A percentile compares a stretch with the other conserved stretches of the same genome.
Evolutionary conservation across 2,888 invertebrate species (phyloP).

Genomic region (Leuctra nigra): DNA sequence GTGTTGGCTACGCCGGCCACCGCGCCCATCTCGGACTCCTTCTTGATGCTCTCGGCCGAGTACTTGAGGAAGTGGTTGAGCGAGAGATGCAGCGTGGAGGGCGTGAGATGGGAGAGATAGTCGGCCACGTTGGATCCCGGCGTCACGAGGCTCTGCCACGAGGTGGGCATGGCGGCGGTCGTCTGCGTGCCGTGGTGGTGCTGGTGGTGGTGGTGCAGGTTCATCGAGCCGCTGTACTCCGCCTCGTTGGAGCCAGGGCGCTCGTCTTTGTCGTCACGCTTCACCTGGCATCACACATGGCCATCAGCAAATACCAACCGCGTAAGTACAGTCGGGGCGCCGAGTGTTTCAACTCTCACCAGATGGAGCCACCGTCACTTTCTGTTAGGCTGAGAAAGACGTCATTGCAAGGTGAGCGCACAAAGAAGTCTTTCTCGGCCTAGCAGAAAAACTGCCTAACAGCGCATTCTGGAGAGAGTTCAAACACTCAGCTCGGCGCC

Average conservation of each 20-base stretch:
- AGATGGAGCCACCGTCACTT: too few species aligned
- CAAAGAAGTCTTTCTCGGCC: too few species aligned
- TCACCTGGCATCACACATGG: too few species aligned
- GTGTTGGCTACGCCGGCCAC: slow-evolving; percentile 32
- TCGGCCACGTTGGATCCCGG: slow-evolving; percentile 77
- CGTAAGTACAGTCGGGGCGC: too few species aligned
- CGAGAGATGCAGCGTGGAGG: slow-evolving; percentile 65
- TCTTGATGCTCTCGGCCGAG: slow-evolving; percentile 68
- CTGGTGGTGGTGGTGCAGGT: slow-evolving; percentile 27
- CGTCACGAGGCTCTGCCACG: slow-evolving; percentile 66
- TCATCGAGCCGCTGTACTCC: slow-evolving; percentile 28
- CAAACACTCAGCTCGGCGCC: too few species aligned
- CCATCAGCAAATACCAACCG: too few species aligned
- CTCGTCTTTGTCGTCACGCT: slow-evolving; percentile 28
- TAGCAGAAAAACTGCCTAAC: too few species aligned
- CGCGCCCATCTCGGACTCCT: slow-evolving; percentile 50
- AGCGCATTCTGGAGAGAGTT: too few species aligned
- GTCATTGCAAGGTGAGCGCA: too few species aligned
- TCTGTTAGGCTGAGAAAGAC: too few species aligned
- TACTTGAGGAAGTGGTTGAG: slow-evolving; percentile 76
- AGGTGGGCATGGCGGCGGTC: slow-evolving; percentile 46
- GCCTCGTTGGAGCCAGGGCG: slow-evolving; percentile 29
- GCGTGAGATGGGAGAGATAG: slow-evolving; percentile 72
- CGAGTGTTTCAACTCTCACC: too few species aligned
- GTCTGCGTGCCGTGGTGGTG: slow-evolving; percentile 25